Conservation (phyloP, 2,113 vertebrate species). For the Stomatorhinus ivindoensis region DNA sequence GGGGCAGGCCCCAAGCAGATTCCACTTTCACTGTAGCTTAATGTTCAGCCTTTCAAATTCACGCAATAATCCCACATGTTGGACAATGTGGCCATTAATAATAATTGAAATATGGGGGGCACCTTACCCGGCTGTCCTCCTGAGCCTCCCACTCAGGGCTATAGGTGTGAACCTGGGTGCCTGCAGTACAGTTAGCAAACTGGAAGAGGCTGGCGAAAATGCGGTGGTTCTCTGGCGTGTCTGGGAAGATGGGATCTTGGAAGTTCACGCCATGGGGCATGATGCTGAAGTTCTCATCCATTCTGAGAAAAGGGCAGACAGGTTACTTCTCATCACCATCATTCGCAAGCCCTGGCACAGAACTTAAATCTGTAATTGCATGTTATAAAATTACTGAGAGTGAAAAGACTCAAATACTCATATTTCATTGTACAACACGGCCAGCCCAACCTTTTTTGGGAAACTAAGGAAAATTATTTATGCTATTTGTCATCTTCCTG, state of each 20-base stretch:
- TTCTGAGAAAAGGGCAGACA: slow-evolving; percentile 47
- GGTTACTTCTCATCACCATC: not conserved
- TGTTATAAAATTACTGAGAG: not conserved
- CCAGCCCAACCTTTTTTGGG: not conserved
- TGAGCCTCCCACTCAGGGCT: slow-evolving; percentile 67
- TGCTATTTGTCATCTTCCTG: not conserved
- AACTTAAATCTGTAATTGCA: not conserved
- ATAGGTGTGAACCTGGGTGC: slow-evolving; percentile 63
- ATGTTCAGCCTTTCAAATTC: not conserved
- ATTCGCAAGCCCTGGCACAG: not conserved
- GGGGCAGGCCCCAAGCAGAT: not conserved
- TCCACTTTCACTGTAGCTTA: not conserved
- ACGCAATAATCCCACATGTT: not conserved
- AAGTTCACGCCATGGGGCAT: slow-evolving; percentile 74
- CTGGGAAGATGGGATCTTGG: slow-evolving; percentile 70
- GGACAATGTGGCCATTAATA: not conserved
- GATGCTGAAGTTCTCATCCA: slow-evolving; percentile 75
- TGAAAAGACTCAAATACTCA: not conserved
- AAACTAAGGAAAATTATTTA: not conserved
- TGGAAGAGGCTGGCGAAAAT: slow-evolving; percentile 73
- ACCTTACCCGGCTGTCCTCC: slow-evolving; percentile 67
- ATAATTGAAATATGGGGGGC: not conserved
- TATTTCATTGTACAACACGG: not conserved
- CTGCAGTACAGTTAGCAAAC: slow-evolving; percentile 69
- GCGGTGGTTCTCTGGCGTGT: slow-evolving; percentile 65